These are phyloP conservation scores for Lamproptera curius DNA, from an alignment of 2,888 invertebrate genomes.

Conservation along the genomic window DNA sequence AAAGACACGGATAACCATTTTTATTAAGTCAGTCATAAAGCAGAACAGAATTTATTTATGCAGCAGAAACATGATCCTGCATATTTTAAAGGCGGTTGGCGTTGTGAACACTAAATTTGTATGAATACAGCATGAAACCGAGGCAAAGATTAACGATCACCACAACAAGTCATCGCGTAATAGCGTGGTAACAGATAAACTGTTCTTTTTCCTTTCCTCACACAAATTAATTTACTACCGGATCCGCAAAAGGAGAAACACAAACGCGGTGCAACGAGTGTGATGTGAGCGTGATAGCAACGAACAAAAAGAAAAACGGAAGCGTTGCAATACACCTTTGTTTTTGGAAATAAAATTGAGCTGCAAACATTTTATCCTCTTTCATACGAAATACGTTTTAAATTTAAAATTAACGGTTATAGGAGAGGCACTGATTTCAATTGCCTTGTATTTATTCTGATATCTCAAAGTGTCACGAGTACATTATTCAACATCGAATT, in stretches of 20 bases:
- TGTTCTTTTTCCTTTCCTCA: conserved; percentile 35
- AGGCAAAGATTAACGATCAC: conserved; percentile 58
- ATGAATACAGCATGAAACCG: conserved; percentile 61
- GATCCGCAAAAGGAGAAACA: conserved; percentile 7
- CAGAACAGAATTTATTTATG: neutral
- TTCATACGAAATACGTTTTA: conserved; percentile 13
- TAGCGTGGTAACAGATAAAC: conserved; percentile 39
- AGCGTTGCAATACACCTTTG: conserved; percentile 14
- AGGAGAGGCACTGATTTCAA: neutral
- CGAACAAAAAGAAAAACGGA: conserved; percentile 14
- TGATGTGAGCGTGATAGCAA: conserved; percentile 13
- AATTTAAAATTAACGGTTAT: conserved; percentile 4
- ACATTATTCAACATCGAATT: too few relatives aligned
- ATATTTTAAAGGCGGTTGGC: conserved; percentile 42
- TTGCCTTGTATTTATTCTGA: neutral
- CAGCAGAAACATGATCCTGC: neutral
- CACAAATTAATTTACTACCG: conserved; percentile 23
- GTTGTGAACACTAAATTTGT: conserved; percentile 57
- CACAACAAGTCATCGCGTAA: conserved; percentile 40
- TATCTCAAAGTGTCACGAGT: neutral
- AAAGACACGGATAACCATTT: neutral
- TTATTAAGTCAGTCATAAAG: neutral
- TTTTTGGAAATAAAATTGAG: conserved; percentile 15
- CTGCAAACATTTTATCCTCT: conserved; percentile 14
- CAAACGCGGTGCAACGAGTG: conserved; percentile 4